A percentile compares a stretch with the other conserved stretches of the same genome.
Conservation (phyloP, 2,797 vertebrate species). For the Mormyrus hasselquistii region DNA sequence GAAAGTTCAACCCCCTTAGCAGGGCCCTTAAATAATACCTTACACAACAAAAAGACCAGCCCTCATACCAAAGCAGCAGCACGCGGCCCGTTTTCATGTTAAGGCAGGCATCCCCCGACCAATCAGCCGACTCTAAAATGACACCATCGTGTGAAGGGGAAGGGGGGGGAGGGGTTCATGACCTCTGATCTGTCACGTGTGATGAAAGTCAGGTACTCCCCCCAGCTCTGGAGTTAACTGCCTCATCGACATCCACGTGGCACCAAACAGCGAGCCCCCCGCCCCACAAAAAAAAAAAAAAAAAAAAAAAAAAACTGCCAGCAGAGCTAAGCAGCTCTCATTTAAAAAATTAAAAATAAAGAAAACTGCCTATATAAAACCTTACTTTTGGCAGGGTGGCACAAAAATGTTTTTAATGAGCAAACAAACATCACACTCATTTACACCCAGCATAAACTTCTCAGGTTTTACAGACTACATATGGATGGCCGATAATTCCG, state of each 20-base stretch:
- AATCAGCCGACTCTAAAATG: not conserved
- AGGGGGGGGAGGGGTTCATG: not conserved
- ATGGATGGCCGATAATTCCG: not conserved
- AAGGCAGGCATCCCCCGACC: not conserved
- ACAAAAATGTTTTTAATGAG: not conserved
- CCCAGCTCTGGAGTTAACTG: not conserved
- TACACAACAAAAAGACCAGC: not conserved
- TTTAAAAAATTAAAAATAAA: too few species aligned
- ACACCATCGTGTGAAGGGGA: not conserved
- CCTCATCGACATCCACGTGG: not conserved
- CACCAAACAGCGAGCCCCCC: not conserved
- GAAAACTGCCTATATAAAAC: not conserved
- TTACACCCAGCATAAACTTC: not conserved
- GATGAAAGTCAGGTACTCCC: not conserved
- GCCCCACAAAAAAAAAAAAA: not conserved
- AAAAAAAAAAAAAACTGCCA: not conserved
- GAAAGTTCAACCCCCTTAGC: not conserved
- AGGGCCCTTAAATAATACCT: not conserved
- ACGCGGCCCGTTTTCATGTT: not conserved
- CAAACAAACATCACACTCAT: not conserved
- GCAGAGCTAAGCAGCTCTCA: not conserved
- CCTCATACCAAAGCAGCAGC: not conserved
- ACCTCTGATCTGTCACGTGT: not conserved
- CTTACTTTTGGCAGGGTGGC: not conserved
- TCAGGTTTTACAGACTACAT: not conserved